These are phyloP conservation scores for Agrotis puta DNA, from an alignment of 2,888 invertebrate species.

Conservation along the genomic window DNA sequence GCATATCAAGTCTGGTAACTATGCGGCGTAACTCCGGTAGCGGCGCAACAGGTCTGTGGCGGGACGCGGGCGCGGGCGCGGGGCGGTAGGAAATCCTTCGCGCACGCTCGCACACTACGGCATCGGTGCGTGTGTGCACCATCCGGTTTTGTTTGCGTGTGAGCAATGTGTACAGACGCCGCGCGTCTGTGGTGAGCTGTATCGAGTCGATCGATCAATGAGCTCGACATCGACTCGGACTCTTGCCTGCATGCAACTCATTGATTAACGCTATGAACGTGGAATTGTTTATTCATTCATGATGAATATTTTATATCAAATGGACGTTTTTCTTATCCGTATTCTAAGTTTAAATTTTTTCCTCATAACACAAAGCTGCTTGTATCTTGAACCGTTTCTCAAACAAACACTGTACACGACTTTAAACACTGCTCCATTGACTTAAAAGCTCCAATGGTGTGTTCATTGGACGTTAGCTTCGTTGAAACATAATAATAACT, in stretches of 20 bases:
- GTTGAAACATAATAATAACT: neutral
- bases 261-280: conserved; percentile 91
- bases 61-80: conserved; percentile 80
- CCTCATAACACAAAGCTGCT: conserved; percentile 33
- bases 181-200: conserved; percentile 80
- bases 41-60: conserved; percentile 90
- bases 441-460: conserved; percentile 45
- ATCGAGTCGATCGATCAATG: conserved; percentile 90
- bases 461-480: neutral
- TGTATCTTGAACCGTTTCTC: conserved; percentile 35
- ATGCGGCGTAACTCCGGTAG: conserved; percentile 91
- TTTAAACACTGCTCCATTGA: conserved; percentile 33
- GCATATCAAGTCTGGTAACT: conserved; percentile 90
- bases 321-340: conserved; percentile 79
- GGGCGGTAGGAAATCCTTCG: conserved; percentile 89
- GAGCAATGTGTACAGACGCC: conserved; percentile 75
- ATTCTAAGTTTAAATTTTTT: conserved; percentile 64
- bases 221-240: conserved; percentile 87
- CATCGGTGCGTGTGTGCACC: conserved; percentile 80
- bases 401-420: conserved; percentile 34
- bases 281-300: conserved; percentile 91
- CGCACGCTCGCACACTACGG: conserved; percentile 83
- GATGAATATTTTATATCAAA: conserved; percentile 88
- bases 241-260: conserved; percentile 90
- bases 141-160: conserved; percentile 87